A percentile compares a stretch with the other conserved stretches of the same genome.
Conservation (phyloP, 2,797 vertebrate genomes). For the Delichon dasypus region DNA sequence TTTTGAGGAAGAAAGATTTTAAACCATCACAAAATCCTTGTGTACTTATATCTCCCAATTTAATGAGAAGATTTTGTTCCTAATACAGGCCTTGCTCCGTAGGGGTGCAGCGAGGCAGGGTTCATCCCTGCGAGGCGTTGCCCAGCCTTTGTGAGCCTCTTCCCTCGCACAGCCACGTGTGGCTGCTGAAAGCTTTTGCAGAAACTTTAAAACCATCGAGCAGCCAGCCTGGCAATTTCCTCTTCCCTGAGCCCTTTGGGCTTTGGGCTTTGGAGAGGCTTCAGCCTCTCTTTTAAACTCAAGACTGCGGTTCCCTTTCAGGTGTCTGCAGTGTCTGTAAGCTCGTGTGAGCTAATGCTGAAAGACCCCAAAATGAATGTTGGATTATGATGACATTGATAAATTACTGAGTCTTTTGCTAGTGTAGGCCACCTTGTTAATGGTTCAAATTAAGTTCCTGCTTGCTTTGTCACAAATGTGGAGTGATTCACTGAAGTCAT, state of each 20-base stretch:
- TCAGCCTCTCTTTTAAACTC: background rate
- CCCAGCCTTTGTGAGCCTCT: background rate
- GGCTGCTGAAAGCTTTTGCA: background rate
- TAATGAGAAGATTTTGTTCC: background rate
- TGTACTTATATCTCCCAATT: background rate
- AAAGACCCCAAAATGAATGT: background rate
- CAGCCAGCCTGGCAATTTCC: background rate
- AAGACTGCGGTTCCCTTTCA: background rate
- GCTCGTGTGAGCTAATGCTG: background rate
- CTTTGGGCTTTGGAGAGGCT: background rate
- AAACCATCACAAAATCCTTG: background rate
- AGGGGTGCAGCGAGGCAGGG: rapidly evolving
- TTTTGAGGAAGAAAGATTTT: background rate
- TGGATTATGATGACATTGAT: background rate
- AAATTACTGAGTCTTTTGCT: background rate
- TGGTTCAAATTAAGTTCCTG: background rate
- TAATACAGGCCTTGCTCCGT: background rate
- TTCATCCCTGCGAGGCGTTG: background rate
- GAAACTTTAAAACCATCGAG: background rate
- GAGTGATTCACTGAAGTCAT: background rate
- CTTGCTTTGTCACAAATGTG: background rate
- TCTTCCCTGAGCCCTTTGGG: background rate
- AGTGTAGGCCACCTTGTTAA: background rate
- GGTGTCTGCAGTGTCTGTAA: background rate
- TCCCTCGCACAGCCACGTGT: background rate